Evolutionary conservation across 1,140 invertebrate species (phyloP).

Genomic region (Ceratina calcarata): DNA sequence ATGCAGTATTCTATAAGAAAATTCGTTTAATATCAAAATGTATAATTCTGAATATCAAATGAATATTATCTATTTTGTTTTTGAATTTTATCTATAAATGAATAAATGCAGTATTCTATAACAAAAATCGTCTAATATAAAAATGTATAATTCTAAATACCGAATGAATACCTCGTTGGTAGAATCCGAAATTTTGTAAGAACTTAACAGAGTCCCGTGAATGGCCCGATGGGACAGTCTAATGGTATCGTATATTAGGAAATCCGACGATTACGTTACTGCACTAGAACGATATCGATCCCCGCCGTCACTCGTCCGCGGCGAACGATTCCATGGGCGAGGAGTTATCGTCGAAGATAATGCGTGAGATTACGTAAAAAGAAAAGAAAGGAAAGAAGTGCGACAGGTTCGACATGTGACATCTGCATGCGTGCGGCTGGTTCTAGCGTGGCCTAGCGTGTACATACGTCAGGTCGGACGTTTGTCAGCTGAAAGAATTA

Average conservation of each 20-base stretch:
- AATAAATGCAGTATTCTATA: too few relatives aligned
- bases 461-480: not conserved
- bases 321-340: constrained; percentile 4
- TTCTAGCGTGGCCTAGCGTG: not conserved
- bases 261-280: constrained; percentile 2
- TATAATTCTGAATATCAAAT: not conserved
- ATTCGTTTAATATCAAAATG: too few relatives aligned
- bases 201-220: too few relatives aligned
- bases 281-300: constrained; percentile 25
- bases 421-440: constrained; percentile 34
- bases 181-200: too few relatives aligned
- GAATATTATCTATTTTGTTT: too few relatives aligned
- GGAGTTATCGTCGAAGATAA: constrained; percentile 39
- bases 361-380: constrained; percentile 14
- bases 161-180: not conserved
- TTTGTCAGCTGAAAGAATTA: not conserved
- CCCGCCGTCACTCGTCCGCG: not conserved
- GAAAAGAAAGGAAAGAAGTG: not conserved
- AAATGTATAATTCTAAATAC: not conserved
- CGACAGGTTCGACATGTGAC: constrained; percentile 47
- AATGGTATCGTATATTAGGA: not conserved
- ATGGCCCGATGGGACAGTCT: too few relatives aligned
- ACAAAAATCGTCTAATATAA: too few relatives aligned
- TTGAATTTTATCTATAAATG: too few relatives aligned
- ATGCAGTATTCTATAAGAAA: too few relatives aligned